Evolutionary conservation across 2,888 invertebrate species (phyloP).

Genomic region (Drosophila cognata): DNA sequence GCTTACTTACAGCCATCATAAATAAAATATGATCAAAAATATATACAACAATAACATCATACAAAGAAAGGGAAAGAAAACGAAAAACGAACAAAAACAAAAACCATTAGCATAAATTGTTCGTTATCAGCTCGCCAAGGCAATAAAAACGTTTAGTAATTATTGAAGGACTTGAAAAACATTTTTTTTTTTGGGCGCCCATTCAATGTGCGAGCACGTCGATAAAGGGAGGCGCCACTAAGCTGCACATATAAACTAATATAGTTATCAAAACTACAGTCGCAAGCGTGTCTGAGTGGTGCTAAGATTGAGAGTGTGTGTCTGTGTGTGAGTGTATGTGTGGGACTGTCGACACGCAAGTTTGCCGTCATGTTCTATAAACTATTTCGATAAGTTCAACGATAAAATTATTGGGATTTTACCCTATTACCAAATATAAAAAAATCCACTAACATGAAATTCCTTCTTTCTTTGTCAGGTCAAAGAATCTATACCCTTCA

Average conservation of each 20-base stretch:
- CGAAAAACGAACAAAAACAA: constrained; percentile 11
- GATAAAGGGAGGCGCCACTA: constrained; percentile 45
- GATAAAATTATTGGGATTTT: constrained; percentile 68
- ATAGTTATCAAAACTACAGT: constrained; percentile 66
- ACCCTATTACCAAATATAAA: constrained; percentile 49
- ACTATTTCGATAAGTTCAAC: constrained; percentile 77
- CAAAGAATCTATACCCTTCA: background rate
- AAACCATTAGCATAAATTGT: constrained; percentile 68
- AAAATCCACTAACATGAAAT: constrained; percentile 17
- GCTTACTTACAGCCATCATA: constrained; percentile 55
- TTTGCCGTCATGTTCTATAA: constrained; percentile 66
- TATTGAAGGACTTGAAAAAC: constrained; percentile 50
- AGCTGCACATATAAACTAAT: constrained; percentile 50
- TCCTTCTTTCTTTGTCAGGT: background rate
- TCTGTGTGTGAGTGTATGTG: constrained; percentile 6
- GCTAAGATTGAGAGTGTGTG: background rate
- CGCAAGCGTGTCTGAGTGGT: constrained; percentile 47
- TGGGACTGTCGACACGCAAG: constrained; percentile 63
- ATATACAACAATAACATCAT: constrained; percentile 1
- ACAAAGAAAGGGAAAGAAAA: constrained; percentile 24
- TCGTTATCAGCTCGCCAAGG: constrained; percentile 64
- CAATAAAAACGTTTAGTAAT: constrained; percentile 77
- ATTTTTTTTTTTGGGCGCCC: constrained; percentile 17
- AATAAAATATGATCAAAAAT: constrained; percentile 42
- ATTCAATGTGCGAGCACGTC: constrained; percentile 54